phyloP scores from a whole-genome alignment of 2,797 vertebrate species.

The Smutsia temminckii region DNA sequence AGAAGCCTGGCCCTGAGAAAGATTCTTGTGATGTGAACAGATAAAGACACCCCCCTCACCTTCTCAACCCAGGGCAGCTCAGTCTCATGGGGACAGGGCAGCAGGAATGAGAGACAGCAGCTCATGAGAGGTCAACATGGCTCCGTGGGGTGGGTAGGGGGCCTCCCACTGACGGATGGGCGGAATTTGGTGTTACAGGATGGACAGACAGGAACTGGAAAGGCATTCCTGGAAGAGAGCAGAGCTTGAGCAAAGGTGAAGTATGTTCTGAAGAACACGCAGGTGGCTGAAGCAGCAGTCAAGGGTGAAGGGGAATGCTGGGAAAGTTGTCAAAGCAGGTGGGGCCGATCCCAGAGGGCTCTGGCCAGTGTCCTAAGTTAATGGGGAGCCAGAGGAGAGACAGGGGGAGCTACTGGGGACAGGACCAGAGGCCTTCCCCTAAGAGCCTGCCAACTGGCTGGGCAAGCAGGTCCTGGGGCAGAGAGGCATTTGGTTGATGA shows the following conservation, averaged over 20 bases:
- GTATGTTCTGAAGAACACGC: background rate
- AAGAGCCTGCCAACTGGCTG: background rate
- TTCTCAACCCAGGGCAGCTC: background rate
- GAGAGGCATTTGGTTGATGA: background rate
- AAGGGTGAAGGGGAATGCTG: background rate
- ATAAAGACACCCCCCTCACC: background rate
- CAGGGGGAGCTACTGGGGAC: background rate
- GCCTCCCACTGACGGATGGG: background rate
- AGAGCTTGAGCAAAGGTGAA: background rate
- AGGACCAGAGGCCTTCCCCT: background rate
- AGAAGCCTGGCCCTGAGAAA: background rate
- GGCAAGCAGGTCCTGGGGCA: background rate
- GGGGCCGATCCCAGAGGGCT: background rate
- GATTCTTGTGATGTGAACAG: background rate
- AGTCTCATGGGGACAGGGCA: background rate
- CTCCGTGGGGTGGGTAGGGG: background rate
- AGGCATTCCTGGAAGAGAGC: background rate
- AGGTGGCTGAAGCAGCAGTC: background rate
- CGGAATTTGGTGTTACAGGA: background rate
- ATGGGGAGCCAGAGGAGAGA: background rate
- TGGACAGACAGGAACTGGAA: background rate
- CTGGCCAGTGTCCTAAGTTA: background rate
- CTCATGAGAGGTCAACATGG: background rate
- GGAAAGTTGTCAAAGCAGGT: background rate
- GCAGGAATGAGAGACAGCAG: background rate